A percentile compares a stretch with the other conserved stretches of the same genome.
These are phyloP conservation scores for Danio albolineatus DNA, from an alignment of 2,797 vertebrate species.

Conservation along the genomic window DNA sequence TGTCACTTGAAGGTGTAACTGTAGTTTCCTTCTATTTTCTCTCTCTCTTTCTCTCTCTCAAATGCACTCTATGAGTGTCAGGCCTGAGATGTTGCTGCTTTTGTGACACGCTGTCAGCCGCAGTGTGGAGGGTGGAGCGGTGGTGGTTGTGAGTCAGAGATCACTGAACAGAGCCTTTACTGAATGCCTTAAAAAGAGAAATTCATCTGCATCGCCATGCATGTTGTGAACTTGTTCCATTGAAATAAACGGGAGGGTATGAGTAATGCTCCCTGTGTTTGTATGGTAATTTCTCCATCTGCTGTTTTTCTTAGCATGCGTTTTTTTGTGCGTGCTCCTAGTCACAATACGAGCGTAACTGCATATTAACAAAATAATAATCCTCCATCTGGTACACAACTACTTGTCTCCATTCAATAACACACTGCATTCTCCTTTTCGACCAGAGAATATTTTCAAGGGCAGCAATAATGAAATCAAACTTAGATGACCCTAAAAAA, in stretches of 20 bases:
- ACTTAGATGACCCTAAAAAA: neutral
- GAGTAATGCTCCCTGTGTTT: neutral
- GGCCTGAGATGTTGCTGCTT: constrained; percentile 4
- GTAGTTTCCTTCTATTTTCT: neutral
- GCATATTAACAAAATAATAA: neutral
- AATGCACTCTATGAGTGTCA: constrained; percentile 16
- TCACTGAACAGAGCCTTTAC: neutral
- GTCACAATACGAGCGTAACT: neutral
- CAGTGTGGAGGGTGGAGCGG: constrained; percentile 16
- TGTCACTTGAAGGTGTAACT: constrained; percentile 29
- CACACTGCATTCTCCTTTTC: neutral
- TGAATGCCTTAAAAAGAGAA: neutral
- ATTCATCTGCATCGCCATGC: neutral
- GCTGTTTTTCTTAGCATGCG: neutral
- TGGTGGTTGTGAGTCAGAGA: neutral
- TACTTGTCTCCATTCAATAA: neutral
- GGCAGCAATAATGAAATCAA: neutral
- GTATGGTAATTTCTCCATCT: neutral
- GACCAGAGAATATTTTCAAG: neutral
- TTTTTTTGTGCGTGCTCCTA: neutral
- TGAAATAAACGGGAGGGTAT: neutral
- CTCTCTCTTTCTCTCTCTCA: neutral
- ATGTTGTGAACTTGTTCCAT: neutral
- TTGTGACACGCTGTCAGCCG: constrained; percentile 3
- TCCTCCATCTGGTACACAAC: neutral